Evolutionary conservation across 2,113 vertebrate genomes (phyloP), one percentile per base, ranked within the genome.

Genomic region (Vidua chalybeata): DNA sequence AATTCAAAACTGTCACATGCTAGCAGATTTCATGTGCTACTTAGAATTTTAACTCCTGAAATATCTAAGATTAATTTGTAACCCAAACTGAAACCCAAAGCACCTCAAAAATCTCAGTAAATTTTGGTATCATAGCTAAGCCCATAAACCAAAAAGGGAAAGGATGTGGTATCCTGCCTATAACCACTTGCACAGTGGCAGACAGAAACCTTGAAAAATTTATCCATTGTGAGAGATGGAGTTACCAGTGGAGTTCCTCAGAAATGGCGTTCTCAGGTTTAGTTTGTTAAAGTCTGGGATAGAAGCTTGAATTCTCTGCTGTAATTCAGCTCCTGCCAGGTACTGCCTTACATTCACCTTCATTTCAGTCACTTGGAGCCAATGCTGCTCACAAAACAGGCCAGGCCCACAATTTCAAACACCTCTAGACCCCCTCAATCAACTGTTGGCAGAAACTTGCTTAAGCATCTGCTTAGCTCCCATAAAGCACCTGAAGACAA

Each of bases 381-480:
- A 77, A n/a, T 15, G 84, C 27, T 77, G 75, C 4, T 52, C 41
- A 31, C 21, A 26, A 1, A 37, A 43, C 8, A 35, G 27, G 28
- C 49, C 52, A 68, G 17, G 41, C 4, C 27, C 75, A 54, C 68
- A 74, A 46, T 31, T 84, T 39, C 87, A 79, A 8, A 63, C 49
- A 39, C 45, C 28, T 83, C 54, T 31, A 66, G 75, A 64, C 88
- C 45, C 92, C 78, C 83, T 51, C 68, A 26, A 71, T 78, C 19
- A 80, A 75, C 69, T 93, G 23, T 21, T 75, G 85, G 75, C 92
- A 87, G 74, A 96, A 77, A 84, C 52, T 87, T 94, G n/a, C 85
- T 97, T 90, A 93, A 97, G 89, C 55, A 96, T 93, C 55, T 97
- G 76, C 66, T 97, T 81, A 64, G 43, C 72, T 93, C 74, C 87